Percentiles rank a stretch among this genome's conserved stretches.
Conservation (phyloP, 1,140 invertebrate species). For the Globodera ellingtonae region DNA sequence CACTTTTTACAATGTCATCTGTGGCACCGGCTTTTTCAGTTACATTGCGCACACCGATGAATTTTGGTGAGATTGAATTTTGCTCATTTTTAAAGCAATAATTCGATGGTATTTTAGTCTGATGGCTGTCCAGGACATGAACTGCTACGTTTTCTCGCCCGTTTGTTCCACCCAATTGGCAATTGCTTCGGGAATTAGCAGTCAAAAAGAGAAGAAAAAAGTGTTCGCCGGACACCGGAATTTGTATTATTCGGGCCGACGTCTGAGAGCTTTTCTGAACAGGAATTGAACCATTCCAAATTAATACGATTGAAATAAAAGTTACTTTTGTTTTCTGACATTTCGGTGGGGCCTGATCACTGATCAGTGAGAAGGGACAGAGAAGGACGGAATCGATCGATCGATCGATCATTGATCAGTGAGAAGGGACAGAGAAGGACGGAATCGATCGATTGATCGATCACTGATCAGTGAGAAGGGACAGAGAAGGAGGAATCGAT, state of each 20-base stretch:
- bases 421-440: too few species aligned
- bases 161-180: constrained; percentile 28
- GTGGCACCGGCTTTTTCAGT: constrained; percentile 54
- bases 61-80: constrained; percentile 30
- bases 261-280: neutral
- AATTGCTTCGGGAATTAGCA: constrained; percentile 28
- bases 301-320: too few species aligned
- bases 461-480: too few species aligned
- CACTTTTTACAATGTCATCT: constrained; percentile 52
- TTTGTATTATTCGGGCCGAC: neutral
- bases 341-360: too few species aligned
- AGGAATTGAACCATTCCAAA: constrained; percentile 1
- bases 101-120: constrained; percentile 32
- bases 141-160: constrained; percentile 54
- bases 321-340: too few species aligned
- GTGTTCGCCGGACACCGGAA: neutral
- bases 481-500: too few species aligned
- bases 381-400: too few species aligned
- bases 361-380: too few species aligned
- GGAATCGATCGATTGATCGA: too few species aligned
- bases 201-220: neutral
- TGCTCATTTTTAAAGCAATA: neutral
- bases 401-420: too few species aligned
- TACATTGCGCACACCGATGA: constrained; percentile 58
- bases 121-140: constrained; percentile 31